Evolutionary conservation across 2,113 vertebrate genomes (phyloP).

Genomic region (Leptocoma aspasia): DNA sequence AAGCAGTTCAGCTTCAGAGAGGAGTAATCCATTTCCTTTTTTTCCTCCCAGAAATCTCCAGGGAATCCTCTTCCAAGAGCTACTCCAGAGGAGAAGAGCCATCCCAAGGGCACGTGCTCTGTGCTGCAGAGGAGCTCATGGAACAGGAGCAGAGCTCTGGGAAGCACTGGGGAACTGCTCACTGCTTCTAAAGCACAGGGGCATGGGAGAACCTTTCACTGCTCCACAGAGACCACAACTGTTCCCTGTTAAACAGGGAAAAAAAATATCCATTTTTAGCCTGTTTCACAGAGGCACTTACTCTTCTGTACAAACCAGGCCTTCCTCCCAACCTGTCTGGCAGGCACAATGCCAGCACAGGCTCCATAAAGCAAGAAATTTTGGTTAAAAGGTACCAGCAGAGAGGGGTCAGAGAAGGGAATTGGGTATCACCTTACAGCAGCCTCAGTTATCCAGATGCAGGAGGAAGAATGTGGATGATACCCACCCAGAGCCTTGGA

Average conservation of each 20-base stretch:
- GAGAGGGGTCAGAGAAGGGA: neutral
- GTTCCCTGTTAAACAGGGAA: accelerated
- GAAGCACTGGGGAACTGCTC: neutral
- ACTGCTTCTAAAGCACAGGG: neutral
- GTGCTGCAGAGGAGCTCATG: neutral
- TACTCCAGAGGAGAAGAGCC: neutral
- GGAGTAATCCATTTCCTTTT: neutral
- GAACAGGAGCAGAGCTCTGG: neutral
- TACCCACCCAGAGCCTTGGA: neutral
- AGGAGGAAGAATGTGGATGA: neutral
- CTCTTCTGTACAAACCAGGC: neutral
- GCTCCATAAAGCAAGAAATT: neutral
- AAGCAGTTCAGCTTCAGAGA: neutral
- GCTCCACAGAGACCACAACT: neutral
- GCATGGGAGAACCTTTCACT: neutral
- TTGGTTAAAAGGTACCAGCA: neutral
- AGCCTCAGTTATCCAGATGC: neutral
- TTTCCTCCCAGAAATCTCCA: neutral
- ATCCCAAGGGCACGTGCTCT: neutral
- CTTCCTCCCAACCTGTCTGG: neutral
- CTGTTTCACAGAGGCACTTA: neutral
- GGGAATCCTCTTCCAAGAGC: neutral
- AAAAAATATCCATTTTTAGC: neutral
- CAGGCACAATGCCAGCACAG: neutral
- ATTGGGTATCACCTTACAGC: neutral